Conservation (phyloP, 1,140 invertebrate species). For the Conus ventricosus region DNA sequence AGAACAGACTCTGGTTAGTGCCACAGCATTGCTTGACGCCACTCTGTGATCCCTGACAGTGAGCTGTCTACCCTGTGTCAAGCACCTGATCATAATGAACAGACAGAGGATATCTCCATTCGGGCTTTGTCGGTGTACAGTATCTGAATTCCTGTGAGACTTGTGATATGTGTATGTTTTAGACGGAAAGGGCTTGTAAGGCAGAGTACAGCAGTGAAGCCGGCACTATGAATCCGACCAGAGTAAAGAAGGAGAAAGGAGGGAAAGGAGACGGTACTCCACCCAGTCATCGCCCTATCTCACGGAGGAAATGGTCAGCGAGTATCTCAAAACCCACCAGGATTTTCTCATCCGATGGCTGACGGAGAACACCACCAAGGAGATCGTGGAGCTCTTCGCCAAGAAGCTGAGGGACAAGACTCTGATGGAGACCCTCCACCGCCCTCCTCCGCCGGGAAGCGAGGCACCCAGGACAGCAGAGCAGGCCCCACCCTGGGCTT, state of each 20-base stretch:
- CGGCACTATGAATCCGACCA: not conserved
- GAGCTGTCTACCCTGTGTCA: no score
- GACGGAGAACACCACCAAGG: conserved; percentile 54
- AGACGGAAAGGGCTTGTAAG: no score
- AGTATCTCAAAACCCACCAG: conserved; percentile 54
- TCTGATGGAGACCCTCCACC: not conserved
- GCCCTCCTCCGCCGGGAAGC: not conserved
- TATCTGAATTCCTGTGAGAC: no score
- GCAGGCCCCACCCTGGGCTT: conserved; percentile 20
- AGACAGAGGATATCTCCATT: no score
- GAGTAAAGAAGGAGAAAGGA: no score
- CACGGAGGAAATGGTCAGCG: conserved; percentile 53
- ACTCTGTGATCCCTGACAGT: no score
- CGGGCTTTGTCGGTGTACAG: no score
- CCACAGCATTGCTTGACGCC: no score
- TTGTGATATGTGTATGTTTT: no score
- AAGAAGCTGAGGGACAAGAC: conserved; percentile 39
- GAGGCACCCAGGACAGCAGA: not conserved
- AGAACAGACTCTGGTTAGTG: no score
- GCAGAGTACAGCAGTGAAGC: not conserved
- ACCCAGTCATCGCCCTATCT: not conserved
- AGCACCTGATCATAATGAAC: no score
- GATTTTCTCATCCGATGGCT: conserved; percentile 60
- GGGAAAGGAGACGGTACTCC: not conserved
- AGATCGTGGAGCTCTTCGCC: conserved; percentile 42